phyloP scores from a whole-genome alignment of 2,113 vertebrate genomes.

The human (Homo sapiens) region GRCh38 chr7:51795501-51796000 shows the following conservation, averaged over 20 bases:
- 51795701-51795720: background rate
- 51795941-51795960: no score
- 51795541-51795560: no score
- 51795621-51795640: background rate
- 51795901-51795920: no score
- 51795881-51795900: no score
- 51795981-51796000: no score
- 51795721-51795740: background rate
- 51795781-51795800: background rate
- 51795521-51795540: no score
- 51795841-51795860: background rate
- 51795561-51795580: background rate
- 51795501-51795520: no score
- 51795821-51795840: background rate
- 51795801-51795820: background rate
- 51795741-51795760: background rate
- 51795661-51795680: background rate
- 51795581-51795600: background rate
- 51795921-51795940: no score
- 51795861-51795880: no score
- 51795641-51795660: background rate
- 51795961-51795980: no score
- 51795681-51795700: background rate
- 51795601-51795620: background rate
- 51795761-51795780: background rate